These are phyloP conservation scores for Drosophila melanosoma DNA, from an alignment of 2,888 invertebrate species.

Conservation along the genomic window DNA sequence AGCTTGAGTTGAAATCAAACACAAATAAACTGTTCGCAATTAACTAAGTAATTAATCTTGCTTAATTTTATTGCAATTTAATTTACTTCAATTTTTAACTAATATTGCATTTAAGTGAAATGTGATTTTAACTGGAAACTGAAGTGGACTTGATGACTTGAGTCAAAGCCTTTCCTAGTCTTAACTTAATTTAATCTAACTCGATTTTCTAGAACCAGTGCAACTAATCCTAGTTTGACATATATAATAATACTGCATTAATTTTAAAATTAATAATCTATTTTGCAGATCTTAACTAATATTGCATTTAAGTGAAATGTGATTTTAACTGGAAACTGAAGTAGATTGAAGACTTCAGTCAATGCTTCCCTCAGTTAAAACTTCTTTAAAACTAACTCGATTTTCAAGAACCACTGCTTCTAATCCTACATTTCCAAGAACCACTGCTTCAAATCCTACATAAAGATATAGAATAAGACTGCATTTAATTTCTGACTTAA, in stretches of 20 bases:
- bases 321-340: neutral
- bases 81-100: neutral
- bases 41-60: slow-evolving; percentile 11
- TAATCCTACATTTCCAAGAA: neutral
- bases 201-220: no score
- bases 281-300: neutral
- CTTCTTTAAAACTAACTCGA: neutral
- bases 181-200: no score
- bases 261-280: no score
- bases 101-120: neutral
- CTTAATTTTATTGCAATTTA: neutral
- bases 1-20: neutral
- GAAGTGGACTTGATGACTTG: no score
- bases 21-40: neutral
- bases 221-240: no score
- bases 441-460: neutral
- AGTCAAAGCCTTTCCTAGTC: neutral
- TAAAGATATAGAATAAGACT: neutral
- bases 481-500: neutral
- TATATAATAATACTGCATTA: no score
- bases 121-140: neutral
- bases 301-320: neutral
- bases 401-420: neutral
- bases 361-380: neutral
- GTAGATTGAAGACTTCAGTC: no score